Percentiles rank a stretch among this genome's conserved stretches.
Evolutionary conservation across 2,113 vertebrate species (phyloP).

Genomic region (Danionella cerebrum): DNA sequence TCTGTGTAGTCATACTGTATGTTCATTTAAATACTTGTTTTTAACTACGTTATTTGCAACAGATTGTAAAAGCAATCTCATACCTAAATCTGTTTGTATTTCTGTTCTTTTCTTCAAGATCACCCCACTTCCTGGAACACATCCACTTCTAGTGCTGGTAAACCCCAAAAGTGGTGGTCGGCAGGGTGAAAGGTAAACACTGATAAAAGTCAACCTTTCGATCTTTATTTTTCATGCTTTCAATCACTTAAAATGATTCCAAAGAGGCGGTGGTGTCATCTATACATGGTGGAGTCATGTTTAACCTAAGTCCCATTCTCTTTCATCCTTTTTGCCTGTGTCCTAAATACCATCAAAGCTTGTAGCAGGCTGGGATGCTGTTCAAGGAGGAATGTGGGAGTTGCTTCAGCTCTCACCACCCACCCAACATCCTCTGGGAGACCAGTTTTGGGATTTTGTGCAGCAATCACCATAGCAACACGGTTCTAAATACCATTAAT

Average conservation of each 20-base stretch:
- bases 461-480: conserved; percentile 51
- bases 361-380: conserved; percentile 24
- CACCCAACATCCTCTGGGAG: conserved; percentile 34
- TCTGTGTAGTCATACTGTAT: too few species aligned
- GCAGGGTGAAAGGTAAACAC: conserved; percentile 81
- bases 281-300: neutral
- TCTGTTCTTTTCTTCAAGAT: conserved; percentile 63
- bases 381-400: conserved; percentile 39
- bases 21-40: too few species aligned
- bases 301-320: conserved; percentile 1
- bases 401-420: conserved; percentile 39
- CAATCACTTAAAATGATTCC: neutral
- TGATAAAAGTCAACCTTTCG: neutral
- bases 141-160: conserved; percentile 85
- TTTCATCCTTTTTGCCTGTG: conserved; percentile 20
- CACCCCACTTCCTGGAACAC: conserved; percentile 78
- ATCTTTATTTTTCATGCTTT: neutral
- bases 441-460: conserved; percentile 40
- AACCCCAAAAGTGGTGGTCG: conserved; percentile 91
- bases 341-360: conserved; percentile 38
- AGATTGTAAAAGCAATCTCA: too few species aligned
- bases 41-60: too few species aligned
- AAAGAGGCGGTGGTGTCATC: neutral
- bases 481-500: conserved; percentile 48
- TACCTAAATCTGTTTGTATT: neutral